These are phyloP conservation scores for Tauraco erythrolophus DNA, from an alignment of 2,113 vertebrate genomes.

Conservation along the genomic window DNA sequence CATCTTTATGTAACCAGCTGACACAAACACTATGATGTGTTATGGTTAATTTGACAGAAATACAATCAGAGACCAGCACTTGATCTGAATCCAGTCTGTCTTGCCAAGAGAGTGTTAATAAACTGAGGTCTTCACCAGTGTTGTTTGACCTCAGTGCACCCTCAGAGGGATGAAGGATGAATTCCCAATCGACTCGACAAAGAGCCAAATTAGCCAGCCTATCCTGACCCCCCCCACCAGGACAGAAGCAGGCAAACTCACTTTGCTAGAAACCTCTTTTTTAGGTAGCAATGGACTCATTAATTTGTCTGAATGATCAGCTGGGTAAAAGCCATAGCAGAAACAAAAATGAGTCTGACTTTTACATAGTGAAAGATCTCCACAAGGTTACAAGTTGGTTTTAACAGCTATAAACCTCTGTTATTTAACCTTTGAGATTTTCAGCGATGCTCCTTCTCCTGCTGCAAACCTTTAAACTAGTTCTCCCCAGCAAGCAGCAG, in stretches of 20 bases:
- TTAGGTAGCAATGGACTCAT: not conserved
- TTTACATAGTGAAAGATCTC: not conserved
- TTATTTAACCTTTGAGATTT: not conserved
- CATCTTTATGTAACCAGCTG: not conserved
- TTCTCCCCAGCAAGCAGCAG: not conserved
- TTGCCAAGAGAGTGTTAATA: not conserved
- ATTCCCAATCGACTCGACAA: not conserved
- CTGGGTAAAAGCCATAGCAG: not conserved
- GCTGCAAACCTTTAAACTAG: not conserved
- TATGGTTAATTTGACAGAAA: conserved; percentile 18
- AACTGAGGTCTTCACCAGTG: not conserved
- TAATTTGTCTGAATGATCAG: conserved; percentile 3
- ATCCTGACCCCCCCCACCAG: not conserved
- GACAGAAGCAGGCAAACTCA: not conserved
- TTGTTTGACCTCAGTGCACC: fast-evolving
- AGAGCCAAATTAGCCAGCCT: not conserved
- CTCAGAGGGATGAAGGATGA: not conserved
- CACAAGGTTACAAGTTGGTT: not conserved
- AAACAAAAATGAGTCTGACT: not conserved
- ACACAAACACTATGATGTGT: not conserved
- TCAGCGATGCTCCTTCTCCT: not conserved
- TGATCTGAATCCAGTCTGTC: not conserved
- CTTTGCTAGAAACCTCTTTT: not conserved
- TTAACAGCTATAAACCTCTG: not conserved
- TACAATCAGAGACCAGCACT: not conserved